Evolutionary conservation across 2,797 vertebrate species (phyloP).

Genomic region (Protonibea diacanthus): DNA sequence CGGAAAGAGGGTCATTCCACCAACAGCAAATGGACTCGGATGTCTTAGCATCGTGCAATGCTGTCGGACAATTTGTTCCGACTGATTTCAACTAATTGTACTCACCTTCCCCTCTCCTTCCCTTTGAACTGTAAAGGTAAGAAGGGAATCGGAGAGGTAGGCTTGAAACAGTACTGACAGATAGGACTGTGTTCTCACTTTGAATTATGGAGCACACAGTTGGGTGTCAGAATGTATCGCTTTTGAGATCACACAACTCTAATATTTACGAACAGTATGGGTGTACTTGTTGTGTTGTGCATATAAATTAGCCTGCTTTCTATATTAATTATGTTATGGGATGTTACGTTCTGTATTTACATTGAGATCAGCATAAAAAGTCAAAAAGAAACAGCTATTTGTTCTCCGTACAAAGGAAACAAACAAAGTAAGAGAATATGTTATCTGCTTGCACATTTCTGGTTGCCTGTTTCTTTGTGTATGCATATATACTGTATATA

Average conservation of each 20-base stretch:
- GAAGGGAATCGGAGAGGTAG: slow-evolving; percentile 65
- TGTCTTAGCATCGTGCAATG: slow-evolving; percentile 56
- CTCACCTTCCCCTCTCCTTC: slow-evolving; percentile 84
- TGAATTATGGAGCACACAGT: slow-evolving; percentile 80
- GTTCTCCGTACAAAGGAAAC: not conserved
- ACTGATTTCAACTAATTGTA: slow-evolving; percentile 83
- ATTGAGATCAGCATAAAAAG: slow-evolving; percentile 35
- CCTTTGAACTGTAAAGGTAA: slow-evolving; percentile 84
- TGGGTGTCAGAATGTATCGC: slow-evolving; percentile 72
- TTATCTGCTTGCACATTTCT: slow-evolving; percentile 15
- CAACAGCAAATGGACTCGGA: slow-evolving; percentile 72
- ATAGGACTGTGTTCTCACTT: slow-evolving; percentile 80
- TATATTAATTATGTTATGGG: slow-evolving; percentile 45
- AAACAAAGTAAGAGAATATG: not conserved
- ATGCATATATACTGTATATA: not conserved
- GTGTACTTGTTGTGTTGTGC: slow-evolving; percentile 67
- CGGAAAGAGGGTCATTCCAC: slow-evolving; percentile 63
- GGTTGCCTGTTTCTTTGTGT: not conserved
- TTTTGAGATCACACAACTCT: slow-evolving; percentile 68
- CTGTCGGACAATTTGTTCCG: slow-evolving; percentile 85
- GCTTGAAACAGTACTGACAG: slow-evolving; percentile 80
- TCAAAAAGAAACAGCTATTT: not conserved
- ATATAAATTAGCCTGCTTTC: slow-evolving; percentile 60
- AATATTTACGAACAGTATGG: slow-evolving; percentile 74
- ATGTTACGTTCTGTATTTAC: slow-evolving; percentile 22